These are phyloP conservation scores for Geopemphigus sp. DNA, from an alignment of 1,140 invertebrate genomes.

Conservation along the genomic window DNA sequence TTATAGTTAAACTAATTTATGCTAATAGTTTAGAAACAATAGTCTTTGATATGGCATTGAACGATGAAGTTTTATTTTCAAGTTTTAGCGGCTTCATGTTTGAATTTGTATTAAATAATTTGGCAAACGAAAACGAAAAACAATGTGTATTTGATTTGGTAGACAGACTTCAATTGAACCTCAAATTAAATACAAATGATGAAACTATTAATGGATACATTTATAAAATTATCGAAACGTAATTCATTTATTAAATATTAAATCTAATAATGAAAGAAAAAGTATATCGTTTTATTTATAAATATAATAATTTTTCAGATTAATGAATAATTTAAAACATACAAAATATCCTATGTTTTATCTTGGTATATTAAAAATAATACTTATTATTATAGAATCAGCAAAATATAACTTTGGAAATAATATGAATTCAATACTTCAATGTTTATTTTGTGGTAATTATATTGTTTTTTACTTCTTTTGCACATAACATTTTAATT, in stretches of 20 bases:
- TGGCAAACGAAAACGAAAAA: conserved; percentile 3
- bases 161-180: conserved; percentile 14
- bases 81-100: conserved; percentile 23
- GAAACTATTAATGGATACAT: neutral
- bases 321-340: neutral
- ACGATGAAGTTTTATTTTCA: neutral
- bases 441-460: conserved; percentile 11
- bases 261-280: too few relatives aligned
- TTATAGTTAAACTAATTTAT: conserved; percentile 30
- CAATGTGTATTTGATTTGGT: conserved; percentile 1
- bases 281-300: neutral
- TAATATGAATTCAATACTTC: neutral
- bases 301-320: neutral
- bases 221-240: conserved; percentile 21
- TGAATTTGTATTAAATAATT: conserved; percentile 36
- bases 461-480: neutral
- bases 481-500: neutral
- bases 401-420: conserved; percentile 17
- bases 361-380: conserved; percentile 28
- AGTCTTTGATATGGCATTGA: conserved; percentile 14
- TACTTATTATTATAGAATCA: conserved; percentile 21
- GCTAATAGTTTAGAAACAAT: neutral
- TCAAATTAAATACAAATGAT: conserved; percentile 21
- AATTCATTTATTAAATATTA: neutral
- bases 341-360: conserved; percentile 8